Conservation (phyloP, 2,113 vertebrate species). For the Sylvietta virens region DNA sequence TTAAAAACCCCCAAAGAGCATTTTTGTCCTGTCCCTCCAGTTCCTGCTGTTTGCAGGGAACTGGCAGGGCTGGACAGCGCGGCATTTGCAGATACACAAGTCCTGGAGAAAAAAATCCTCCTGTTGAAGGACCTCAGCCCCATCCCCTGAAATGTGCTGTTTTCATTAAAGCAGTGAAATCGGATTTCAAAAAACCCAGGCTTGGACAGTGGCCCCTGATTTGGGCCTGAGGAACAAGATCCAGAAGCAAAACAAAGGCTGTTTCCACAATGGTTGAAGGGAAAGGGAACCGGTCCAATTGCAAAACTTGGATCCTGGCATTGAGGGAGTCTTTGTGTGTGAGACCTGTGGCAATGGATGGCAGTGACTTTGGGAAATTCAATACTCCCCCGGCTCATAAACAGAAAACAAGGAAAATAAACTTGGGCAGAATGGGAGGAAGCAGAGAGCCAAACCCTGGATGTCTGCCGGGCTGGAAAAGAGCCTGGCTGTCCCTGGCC, state of each 20-base stretch:
- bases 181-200: slow-evolving; percentile 17
- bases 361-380: slow-evolving; percentile 43
- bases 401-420: slow-evolving; percentile 67
- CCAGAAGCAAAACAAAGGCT: slow-evolving; percentile 63
- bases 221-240: slow-evolving; percentile 54
- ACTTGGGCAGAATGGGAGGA: slow-evolving; percentile 51
- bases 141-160: slow-evolving; percentile 19
- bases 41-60: neutral
- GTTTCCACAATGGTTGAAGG: slow-evolving; percentile 53
- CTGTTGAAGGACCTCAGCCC: neutral
- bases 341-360: slow-evolving; percentile 47
- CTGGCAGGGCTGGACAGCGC: neutral
- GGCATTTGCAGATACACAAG: neutral
- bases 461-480: neutral
- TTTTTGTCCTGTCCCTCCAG: neutral
- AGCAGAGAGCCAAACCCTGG: neutral
- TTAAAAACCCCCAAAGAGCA: neutral
- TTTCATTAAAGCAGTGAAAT: slow-evolving; percentile 44
- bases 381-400: slow-evolving; percentile 52
- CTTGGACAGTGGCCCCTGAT: slow-evolving; percentile 33
- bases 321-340: slow-evolving; percentile 19
- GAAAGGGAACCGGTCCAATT: slow-evolving; percentile 34
- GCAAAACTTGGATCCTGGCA: slow-evolving; percentile 61
- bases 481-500: neutral
- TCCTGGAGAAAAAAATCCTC: neutral